phyloP scores from a whole-genome alignment of 92 coral and sea anemone species.

The Porites evermanni region DNA sequence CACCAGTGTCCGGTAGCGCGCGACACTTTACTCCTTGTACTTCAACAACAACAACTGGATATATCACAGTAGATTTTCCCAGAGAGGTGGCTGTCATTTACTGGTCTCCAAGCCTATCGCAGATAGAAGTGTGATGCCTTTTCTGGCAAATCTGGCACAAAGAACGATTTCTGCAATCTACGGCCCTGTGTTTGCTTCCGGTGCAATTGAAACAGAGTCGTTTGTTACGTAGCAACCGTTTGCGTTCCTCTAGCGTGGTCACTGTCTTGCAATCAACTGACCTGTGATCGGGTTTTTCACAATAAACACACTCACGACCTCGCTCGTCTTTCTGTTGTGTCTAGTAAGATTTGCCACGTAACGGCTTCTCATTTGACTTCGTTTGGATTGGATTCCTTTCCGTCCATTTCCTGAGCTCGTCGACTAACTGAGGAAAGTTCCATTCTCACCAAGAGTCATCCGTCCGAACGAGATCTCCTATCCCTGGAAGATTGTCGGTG shows the following conservation, averaged over 20 bases:
- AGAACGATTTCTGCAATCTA: constrained; percentile 9
- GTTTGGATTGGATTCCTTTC: constrained; percentile 51
- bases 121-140: constrained; percentile 50
- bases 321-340: constrained; percentile 11
- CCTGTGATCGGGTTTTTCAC: constrained; percentile 24
- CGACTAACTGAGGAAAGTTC: background rate
- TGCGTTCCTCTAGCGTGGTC: constrained; percentile 26
- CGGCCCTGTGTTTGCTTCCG: constrained; percentile 29
- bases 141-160: constrained; percentile 26
- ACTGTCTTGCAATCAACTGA: constrained; percentile 23
- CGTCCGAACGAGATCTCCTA: constrained; percentile 69
- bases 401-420: constrained; percentile 67
- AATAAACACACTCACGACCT: constrained; percentile 13
- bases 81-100: background rate
- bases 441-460: constrained; percentile 73
- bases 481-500: constrained; percentile 70
- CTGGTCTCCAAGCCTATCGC: no score
- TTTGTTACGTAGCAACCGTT: constrained; percentile 25
- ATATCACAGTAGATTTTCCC: constrained; percentile 8
- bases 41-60: constrained; percentile 53
- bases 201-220: constrained; percentile 26
- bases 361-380: constrained; percentile 18
- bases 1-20: constrained; percentile 13
- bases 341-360: constrained; percentile 14
- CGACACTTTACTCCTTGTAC: constrained; percentile 44